Base-by-base conservation (phyloP, 2,888 invertebrate genomes). In the Sericinus montela region DNA sequence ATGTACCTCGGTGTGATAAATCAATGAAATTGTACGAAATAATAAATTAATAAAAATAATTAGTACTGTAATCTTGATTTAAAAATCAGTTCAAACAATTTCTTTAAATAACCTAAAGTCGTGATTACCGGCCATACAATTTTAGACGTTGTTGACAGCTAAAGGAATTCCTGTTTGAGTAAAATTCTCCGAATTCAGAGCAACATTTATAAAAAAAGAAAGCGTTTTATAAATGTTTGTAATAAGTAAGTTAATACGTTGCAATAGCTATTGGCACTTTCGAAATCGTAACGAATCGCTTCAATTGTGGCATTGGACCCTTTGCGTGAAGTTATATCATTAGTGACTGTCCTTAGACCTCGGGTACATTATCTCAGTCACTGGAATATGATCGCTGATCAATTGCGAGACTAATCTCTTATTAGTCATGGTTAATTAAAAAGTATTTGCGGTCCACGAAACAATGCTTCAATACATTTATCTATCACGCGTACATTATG, bases 261-360 rank as follows among this genome's bases (percentile, higher is more conserved):
- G 36, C n/a, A 6, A 30, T 30, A 30, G 16, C 30, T 8, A n/a
- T 49, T 57, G 55, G 35, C 41, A 54, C 59, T 81, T 77, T 72
- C 76, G 81, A 72, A 80, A 85, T 69, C 65, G 66, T 66, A 60
- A 54, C 72, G 60, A 75, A 76, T 77, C 60, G 59, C 52, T 50
- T 55, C 51, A 58, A 61, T 56, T 59, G 59, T 65, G 75, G 67
- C 74, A 72, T 72, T 75, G 75, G 64, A 55, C 54, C 69, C 72
- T 67, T 58, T 60, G 57, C 67, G 69, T 72, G 63, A 55, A 69
- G 74, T 72, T 65, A 60, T 60, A 58, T 63, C 62, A 67, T 75
- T 69, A 71, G 60, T 25, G 51, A 64, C 63, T 65, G 62, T 57
- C 64, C 62, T 62, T 40, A 54, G 45, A 56, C 45, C 37, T 47